A percentile compares a stretch with the other conserved stretches of the same genome.
Conservation (phyloP, 2,797 vertebrate species). For the Acropternis orthonyx region DNA sequence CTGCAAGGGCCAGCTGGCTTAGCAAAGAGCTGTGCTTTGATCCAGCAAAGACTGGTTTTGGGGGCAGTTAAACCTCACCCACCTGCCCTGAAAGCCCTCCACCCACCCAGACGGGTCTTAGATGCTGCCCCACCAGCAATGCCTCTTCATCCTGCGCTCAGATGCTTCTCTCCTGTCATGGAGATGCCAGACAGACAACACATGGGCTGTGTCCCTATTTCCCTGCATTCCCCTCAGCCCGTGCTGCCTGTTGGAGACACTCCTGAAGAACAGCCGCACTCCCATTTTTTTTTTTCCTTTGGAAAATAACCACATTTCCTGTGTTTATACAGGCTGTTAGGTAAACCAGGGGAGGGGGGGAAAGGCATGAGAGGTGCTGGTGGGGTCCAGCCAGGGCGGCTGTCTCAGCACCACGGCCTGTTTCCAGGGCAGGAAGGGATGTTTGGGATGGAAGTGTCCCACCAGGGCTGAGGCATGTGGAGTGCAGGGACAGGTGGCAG, state of each 20-base stretch:
- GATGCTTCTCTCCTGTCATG: background rate
- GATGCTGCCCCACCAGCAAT: background rate
- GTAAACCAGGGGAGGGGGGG: background rate
- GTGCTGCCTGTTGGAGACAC: background rate
- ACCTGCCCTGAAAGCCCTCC: background rate
- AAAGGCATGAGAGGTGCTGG: background rate
- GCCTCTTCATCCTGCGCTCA: background rate
- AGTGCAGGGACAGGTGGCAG: background rate
- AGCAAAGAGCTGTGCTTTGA: background rate
- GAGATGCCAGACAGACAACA: too few species aligned
- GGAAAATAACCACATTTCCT: conserved; percentile 56
- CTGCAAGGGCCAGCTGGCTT: background rate
- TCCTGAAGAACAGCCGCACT: background rate
- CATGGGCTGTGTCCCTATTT: background rate
- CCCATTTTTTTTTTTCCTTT: background rate
- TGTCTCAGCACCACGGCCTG: background rate
- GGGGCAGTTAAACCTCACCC: too few species aligned
- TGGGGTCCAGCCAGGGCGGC: accelerated
- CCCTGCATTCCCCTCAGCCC: background rate
- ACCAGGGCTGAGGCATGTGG: accelerated
- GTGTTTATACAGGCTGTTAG: conserved; percentile 51
- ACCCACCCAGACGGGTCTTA: background rate
- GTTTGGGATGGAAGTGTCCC: background rate
- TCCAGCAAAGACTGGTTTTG: background rate
- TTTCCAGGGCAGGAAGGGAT: background rate